Evolutionary conservation across 1,140 invertebrate species (phyloP), one percentile per base, ranked within the genome.

Genomic region (Laodelphax striatellus): DNA sequence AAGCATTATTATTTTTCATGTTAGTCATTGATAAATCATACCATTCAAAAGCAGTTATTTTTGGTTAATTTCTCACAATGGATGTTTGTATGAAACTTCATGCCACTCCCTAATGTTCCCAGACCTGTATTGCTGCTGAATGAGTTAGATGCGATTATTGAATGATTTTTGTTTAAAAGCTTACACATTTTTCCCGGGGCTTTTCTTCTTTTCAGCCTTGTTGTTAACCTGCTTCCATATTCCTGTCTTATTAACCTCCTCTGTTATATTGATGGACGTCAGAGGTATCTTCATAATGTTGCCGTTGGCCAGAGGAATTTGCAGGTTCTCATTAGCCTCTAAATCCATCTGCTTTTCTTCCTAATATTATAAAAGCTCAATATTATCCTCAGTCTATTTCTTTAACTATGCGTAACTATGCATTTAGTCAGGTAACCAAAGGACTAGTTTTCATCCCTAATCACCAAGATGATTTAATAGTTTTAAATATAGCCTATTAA

Each of bases 191-290:
- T 70, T 69, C 55, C 67, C 70, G 17, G 73, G 70, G 66, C 69
- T 76, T 61, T 73, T 74, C 63, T 73, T 73, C 64, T 73, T 71
- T 50, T 63, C 62, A 53, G 75, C 73, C 22, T 70, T 69, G 31
- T 61, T 63, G 66, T 92, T 92, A 14, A 97, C 90, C 71, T 93
- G 90, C 69, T 94, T 89, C 94, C 94, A 97, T 67, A 96, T 89
- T 21, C 88, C 89, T 24, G 87, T 92, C 71, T 92, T 92, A 69
- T 93, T 90, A 17, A 97, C 86, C 73, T 96, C 93, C 72, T 95
- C 92, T 17, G 89, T 88, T 69, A 96, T 94, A 75, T 95, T 96
- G 64, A 94, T 90, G 14, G 87, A 85, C 34, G 85, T 80, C 62
- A 92, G 72, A 5, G 92, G 91, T 67, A 93, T 94, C 72, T 93